phyloP scores from a whole-genome alignment of 2,797 vertebrate species.

The Antrozous pallidus region DNA sequence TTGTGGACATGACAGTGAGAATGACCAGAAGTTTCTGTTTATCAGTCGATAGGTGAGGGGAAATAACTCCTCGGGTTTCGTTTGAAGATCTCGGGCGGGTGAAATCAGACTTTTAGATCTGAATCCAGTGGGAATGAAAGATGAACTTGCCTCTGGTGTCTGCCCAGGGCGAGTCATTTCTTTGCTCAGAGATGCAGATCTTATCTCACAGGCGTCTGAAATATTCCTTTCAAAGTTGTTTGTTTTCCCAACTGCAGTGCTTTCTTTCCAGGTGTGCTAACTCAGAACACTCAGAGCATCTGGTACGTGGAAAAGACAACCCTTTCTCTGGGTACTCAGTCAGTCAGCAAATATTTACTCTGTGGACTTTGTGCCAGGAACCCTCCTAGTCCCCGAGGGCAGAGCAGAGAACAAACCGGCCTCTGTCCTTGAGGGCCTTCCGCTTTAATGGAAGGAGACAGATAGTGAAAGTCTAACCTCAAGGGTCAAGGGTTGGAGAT shows the following conservation, averaged over 20 bases:
- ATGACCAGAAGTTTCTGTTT: conserved; percentile 70
- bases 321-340: not conserved
- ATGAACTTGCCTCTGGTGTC: not conserved
- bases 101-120: conserved; percentile 75
- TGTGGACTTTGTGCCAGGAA: not conserved
- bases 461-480: not conserved
- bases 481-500: not conserved
- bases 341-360: not conserved
- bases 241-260: conserved; percentile 47
- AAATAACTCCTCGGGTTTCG: conserved; percentile 70
- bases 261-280: conserved; percentile 1
- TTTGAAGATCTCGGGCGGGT: conserved; percentile 57
- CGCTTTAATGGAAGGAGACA: not conserved
- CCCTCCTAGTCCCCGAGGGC: not conserved
- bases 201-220: not conserved
- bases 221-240: conserved; percentile 23
- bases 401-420: not conserved
- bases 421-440: not conserved
- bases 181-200: conserved; percentile 27
- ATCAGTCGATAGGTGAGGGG: conserved; percentile 66
- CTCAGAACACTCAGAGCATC: not conserved
- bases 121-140: conserved; percentile 70
- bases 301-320: not conserved
- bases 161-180: conserved; percentile 40
- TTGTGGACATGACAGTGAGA: conserved; percentile 59